These are phyloP conservation scores for Solea solea DNA, from an alignment of 2,113 vertebrate genomes.

Conservation along the genomic window DNA sequence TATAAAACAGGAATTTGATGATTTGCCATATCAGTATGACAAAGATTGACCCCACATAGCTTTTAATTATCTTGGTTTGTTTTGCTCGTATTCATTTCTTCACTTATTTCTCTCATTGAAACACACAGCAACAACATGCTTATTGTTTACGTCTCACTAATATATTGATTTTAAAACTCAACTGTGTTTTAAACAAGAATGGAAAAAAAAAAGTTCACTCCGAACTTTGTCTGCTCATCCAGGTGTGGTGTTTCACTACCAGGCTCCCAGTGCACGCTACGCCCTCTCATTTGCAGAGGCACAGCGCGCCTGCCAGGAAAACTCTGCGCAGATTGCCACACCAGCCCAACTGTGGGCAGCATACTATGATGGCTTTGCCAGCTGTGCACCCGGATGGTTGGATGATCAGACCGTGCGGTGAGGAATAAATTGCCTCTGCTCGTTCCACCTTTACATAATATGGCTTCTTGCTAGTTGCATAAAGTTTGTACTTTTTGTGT, in stretches of 20 bases:
- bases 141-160: conserved; percentile 5
- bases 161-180: conserved; percentile 10
- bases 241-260: conserved; percentile 95
- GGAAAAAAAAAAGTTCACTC: neutral
- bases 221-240: conserved; percentile 1
- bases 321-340: conserved; percentile 86
- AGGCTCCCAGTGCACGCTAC: conserved; percentile 81
- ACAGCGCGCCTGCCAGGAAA: conserved; percentile 84
- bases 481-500: too few species aligned
- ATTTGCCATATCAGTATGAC: conserved; percentile 48
- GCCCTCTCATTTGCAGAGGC: conserved; percentile 86
- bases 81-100: conserved; percentile 39
- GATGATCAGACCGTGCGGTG: conserved; percentile 92
- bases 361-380: conserved; percentile 89
- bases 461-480: too few species aligned
- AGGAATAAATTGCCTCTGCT: conserved; percentile 9
- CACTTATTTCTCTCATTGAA: conserved; percentile 25
- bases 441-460: neutral
- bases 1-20: conserved; percentile 26
- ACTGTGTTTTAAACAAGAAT: neutral
- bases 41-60: conserved; percentile 38
- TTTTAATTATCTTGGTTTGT: conserved; percentile 17
- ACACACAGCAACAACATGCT: conserved; percentile 9
- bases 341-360: conserved; percentile 89
- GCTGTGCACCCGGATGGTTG: conserved; percentile 94